Evolutionary conservation across 2,888 invertebrate species (phyloP).

Genomic region (Synergus japonicus): DNA sequence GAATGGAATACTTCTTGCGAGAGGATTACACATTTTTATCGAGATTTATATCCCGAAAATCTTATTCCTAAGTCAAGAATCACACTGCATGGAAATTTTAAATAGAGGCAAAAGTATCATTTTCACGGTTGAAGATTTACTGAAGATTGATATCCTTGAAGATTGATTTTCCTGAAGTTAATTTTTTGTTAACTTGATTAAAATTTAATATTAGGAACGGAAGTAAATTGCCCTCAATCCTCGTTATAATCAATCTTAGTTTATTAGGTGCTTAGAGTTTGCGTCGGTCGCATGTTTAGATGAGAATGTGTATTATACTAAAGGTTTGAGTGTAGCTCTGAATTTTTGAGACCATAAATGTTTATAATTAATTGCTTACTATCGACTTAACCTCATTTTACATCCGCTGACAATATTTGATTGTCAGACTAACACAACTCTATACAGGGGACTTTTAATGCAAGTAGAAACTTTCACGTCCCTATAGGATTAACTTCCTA

Average conservation of each 20-base stretch:
- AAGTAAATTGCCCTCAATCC: too few relatives aligned
- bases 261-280: too few relatives aligned
- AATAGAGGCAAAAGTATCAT: too few relatives aligned
- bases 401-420: constrained; percentile 7
- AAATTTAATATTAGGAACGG: too few relatives aligned
- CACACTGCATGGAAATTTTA: too few relatives aligned
- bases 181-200: too few relatives aligned
- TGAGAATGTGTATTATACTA: too few relatives aligned
- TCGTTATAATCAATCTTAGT: too few relatives aligned
- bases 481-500: constrained; percentile 36
- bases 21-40: constrained; percentile 5
- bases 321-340: not conserved
- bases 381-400: constrained; percentile 1
- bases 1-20: not conserved
- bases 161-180: too few relatives aligned
- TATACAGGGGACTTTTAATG: not conserved
- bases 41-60: constrained; percentile 4
- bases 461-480: constrained; percentile 32
- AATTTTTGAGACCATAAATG: not conserved
- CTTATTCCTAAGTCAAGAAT: not conserved
- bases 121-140: not conserved
- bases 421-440: constrained; percentile 22
- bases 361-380: not conserved
- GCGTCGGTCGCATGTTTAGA: too few relatives aligned
- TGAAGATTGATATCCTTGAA: not conserved